These are phyloP conservation scores for Lagorchestes hirsutus DNA, from an alignment of 2,797 vertebrate genomes.

Conservation along the genomic window DNA sequence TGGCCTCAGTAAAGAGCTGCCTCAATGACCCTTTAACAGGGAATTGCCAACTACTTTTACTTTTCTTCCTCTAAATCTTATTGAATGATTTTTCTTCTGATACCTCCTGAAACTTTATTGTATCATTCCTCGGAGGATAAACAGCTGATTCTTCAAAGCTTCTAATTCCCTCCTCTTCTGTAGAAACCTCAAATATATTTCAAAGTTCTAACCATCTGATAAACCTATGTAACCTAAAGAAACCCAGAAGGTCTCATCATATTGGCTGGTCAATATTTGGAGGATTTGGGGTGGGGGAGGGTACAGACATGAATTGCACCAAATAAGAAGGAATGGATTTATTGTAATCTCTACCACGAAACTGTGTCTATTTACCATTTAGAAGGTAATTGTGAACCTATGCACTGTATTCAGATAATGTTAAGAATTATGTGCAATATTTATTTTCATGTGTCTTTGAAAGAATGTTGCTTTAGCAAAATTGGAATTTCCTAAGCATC, in stretches of 20 bases:
- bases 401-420: neutral
- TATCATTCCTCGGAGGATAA: neutral
- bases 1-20: neutral
- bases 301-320: neutral
- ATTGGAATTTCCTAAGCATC: neutral
- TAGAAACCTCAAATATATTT: neutral
- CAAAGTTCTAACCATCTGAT: neutral
- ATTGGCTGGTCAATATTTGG: fast-evolving
- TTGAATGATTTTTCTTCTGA: neutral
- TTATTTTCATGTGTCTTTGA: neutral
- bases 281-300: neutral
- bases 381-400: neutral
- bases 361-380: neutral
- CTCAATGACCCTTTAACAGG: neutral
- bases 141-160: neutral
- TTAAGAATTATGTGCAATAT: neutral
- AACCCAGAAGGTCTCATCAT: neutral
- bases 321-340: neutral
- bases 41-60: neutral
- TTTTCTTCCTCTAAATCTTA: neutral
- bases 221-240: neutral
- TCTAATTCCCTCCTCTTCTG: neutral
- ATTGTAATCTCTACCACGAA: neutral
- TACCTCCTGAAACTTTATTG: neutral
- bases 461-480: neutral